Conservation (phyloP, 2,113 vertebrate species). For the Pipa parva region DNA sequence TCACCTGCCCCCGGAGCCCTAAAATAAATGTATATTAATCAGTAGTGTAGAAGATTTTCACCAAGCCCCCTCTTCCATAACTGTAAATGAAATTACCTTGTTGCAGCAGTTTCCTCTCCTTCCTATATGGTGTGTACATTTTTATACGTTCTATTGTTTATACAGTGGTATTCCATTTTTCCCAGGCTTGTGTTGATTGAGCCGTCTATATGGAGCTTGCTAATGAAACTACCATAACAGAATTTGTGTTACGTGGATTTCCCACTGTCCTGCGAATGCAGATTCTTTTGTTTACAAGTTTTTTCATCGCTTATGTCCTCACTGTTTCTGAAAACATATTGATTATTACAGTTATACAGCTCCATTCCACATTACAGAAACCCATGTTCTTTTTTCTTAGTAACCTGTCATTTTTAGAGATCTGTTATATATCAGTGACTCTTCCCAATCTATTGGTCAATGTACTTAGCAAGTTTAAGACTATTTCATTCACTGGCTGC, state of each 20-base stretch:
- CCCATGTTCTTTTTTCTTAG: constrained; percentile 51
- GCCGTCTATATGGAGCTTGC: constrained; percentile 1
- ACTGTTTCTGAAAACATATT: constrained; percentile 44
- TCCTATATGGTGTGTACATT: too few relatives aligned
- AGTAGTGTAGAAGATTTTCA: too few relatives aligned
- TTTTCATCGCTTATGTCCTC: constrained; percentile 44
- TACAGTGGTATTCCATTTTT: too few relatives aligned
- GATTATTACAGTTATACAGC: constrained; percentile 41
- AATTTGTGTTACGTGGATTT: constrained; percentile 48
- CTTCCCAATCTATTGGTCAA: constrained; percentile 50
- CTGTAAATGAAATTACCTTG: too few relatives aligned
- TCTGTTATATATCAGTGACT: constrained; percentile 51
- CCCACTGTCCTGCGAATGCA: constrained; percentile 36
- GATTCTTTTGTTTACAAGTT: constrained; percentile 41
- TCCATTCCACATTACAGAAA: constrained; percentile 30
- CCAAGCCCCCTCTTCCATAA: too few relatives aligned
- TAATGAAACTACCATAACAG: constrained; percentile 16
- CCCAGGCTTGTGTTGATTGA: not conserved
- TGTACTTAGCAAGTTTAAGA: constrained; percentile 11
- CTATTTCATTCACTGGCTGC: constrained; percentile 46
- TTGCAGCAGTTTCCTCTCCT: too few relatives aligned
- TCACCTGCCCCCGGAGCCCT: too few relatives aligned
- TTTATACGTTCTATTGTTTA: too few relatives aligned
- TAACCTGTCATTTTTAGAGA: constrained; percentile 55
- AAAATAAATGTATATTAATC: too few relatives aligned